Base-by-base conservation (phyloP, 23 tunicate genomes). In the Ciona savignyi region DNA sequence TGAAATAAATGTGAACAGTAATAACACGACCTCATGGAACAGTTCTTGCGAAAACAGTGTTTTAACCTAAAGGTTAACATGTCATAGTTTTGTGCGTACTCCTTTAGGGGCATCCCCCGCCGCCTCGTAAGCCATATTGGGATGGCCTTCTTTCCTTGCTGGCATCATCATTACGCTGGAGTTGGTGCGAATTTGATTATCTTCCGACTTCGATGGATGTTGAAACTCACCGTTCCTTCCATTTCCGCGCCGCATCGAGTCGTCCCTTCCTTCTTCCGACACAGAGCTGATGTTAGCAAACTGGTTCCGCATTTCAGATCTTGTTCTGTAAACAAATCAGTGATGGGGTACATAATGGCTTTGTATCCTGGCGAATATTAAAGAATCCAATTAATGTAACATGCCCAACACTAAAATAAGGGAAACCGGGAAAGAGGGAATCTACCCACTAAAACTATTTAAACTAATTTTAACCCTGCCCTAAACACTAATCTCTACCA, bases 21-120 rank as follows among this genome's bases (percentile, higher is more conserved):
- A n/a, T n/a, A n/a, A n/a, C n/a, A n/a, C n/a, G n/a, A n/a, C n/a
- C n/a, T n/a, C n/a, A n/a, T n/a, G n/a, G n/a, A n/a, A n/a, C n/a
- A n/a, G n/a, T n/a, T n/a, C n/a, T n/a, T n/a, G n/a, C n/a, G n/a
- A n/a, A n/a, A n/a, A n/a, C n/a, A n/a, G n/a, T n/a, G n/a, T n/a
- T n/a, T n/a, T n/a, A n/a, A n/a, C n/a, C n/a, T n/a, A n/a, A n/a
- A n/a, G n/a, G n/a, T n/a, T n/a, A 42, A 6, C 15, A 15, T 6
- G 56, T 74, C 23, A 74, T 24, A 74, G 68, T 31, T 74, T 74
- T 63, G 79, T 74, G 26, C 79, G 79, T 26, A 65, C 79, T 2
- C 32, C 25, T 74, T 69, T 69, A 31, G 51, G 51, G 2, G 21
- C 73, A 1, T 74, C 60, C 20, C 25, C 65, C 29, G 60, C 21